These are phyloP conservation scores for Piaya cayana DNA, from an alignment of 2,113 vertebrate genomes.

Conservation along the genomic window DNA sequence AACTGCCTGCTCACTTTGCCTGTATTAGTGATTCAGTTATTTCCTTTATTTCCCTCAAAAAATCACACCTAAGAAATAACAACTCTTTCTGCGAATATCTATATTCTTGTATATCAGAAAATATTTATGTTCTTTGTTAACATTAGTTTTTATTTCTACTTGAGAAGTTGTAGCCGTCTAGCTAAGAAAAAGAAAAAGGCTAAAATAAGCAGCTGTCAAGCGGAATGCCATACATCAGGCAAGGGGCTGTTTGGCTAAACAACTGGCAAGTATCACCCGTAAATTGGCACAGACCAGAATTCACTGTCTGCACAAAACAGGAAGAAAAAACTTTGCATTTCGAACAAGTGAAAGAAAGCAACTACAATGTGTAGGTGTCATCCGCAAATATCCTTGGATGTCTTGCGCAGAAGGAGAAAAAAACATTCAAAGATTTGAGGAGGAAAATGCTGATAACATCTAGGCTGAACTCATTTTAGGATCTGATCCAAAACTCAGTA, in stretches of 20 bases:
- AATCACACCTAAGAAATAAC: background rate
- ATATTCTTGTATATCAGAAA: background rate
- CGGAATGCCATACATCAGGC: background rate
- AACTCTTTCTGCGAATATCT: background rate
- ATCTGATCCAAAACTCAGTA: background rate
- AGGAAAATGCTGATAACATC: background rate
- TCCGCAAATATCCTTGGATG: background rate
- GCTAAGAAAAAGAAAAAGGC: background rate
- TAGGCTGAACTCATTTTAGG: background rate
- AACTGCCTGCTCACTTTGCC: background rate
- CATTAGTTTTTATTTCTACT: background rate
- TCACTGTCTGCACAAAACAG: background rate
- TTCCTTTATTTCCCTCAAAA: background rate
- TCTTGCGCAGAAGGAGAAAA: background rate
- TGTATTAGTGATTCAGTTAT: background rate
- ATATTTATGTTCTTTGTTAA: background rate
- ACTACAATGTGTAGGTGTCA: background rate
- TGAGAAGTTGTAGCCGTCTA: background rate
- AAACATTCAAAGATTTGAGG: background rate
- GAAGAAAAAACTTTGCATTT: background rate
- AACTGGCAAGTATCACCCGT: background rate
- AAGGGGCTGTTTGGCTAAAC: background rate
- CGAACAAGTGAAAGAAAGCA: background rate
- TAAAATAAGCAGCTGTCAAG: background rate
- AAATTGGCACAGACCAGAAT: background rate